phyloP scores from a whole-genome alignment of 2,113 vertebrate species.

The Fukomys damarensis region DNA sequence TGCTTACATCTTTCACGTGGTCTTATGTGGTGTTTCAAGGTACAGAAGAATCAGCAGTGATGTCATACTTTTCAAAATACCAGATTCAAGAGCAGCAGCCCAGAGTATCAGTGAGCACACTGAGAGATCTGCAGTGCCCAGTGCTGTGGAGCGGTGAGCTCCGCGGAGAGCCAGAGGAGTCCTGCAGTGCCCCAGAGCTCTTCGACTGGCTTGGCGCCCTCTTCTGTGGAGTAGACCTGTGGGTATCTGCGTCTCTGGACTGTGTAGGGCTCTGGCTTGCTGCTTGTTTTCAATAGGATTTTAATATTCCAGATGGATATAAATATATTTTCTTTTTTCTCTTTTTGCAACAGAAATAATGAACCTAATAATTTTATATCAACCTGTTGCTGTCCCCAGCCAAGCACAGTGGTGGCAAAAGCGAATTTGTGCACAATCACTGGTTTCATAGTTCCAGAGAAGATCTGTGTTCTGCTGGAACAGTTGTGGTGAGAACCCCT shows the following conservation, averaged over 20 bases:
- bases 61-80: constrained; percentile 89
- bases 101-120: constrained; percentile 79
- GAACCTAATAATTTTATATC: constrained; percentile 91
- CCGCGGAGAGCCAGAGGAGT: constrained; percentile 80
- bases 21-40: constrained; percentile 82
- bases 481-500: constrained; percentile 89
- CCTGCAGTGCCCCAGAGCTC: constrained; percentile 88
- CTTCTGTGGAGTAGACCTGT: constrained; percentile 87
- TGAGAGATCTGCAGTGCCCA: constrained; percentile 88
- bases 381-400: constrained; percentile 90
- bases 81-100: constrained; percentile 88
- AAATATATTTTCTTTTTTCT: neutral
- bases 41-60: constrained; percentile 84
- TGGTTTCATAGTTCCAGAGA: constrained; percentile 92
- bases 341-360: constrained; percentile 86
- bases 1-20: neutral
- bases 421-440: constrained; percentile 89
- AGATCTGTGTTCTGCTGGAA: constrained; percentile 88
- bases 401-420: constrained; percentile 75
- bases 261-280: neutral
- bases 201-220: constrained; percentile 96
- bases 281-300: neutral
- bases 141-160: constrained; percentile 84
- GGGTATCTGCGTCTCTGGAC: constrained; percentile 71
- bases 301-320: neutral